Evolutionary conservation across 2,113 vertebrate genomes (phyloP).

Genomic region (Oncorhynchus masou): DNA sequence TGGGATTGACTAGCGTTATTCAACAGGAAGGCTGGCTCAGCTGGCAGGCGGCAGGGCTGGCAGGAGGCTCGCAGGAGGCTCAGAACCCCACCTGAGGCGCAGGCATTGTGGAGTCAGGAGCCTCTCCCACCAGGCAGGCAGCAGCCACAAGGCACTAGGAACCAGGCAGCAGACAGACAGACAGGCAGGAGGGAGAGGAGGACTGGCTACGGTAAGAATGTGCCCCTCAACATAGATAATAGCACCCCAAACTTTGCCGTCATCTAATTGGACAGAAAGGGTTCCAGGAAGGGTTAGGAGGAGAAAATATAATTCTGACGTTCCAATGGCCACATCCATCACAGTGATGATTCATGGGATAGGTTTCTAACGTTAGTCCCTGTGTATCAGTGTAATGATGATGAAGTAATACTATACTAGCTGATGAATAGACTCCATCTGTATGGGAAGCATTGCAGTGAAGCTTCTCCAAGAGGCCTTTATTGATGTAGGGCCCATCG

Average conservation of each 20-base stretch:
- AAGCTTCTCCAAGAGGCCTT: conserved; percentile 10
- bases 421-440: conserved; percentile 57
- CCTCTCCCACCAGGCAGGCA: conserved; percentile 31
- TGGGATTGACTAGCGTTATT: conserved; percentile 73
- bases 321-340: conserved; percentile 63
- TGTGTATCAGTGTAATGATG: conserved; percentile 40
- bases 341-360: conserved; percentile 59
- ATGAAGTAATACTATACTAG: conserved; percentile 59
- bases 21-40: conserved; percentile 56
- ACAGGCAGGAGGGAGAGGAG: conserved; percentile 46
- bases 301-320: conserved; percentile 51
- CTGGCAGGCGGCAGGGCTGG: conserved; percentile 48
- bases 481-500: conserved; percentile 10
- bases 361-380: conserved; percentile 50
- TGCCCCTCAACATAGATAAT: conserved; percentile 47
- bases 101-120: conserved; percentile 62
- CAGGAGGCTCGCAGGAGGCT: conserved; percentile 43
- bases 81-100: conserved; percentile 66
- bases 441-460: conserved; percentile 37
- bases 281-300: conserved; percentile 45
- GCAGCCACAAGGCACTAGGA: too few relatives aligned
- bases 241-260: conserved; percentile 55
- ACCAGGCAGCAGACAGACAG: too few relatives aligned
- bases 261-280: conserved; percentile 59
- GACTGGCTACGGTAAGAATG: conserved; percentile 57